A percentile compares a stretch with the other conserved stretches of the same genome.
phyloP scores from a whole-genome alignment of 2,797 vertebrate species.

The Lepilemur septentrionalis region DNA sequence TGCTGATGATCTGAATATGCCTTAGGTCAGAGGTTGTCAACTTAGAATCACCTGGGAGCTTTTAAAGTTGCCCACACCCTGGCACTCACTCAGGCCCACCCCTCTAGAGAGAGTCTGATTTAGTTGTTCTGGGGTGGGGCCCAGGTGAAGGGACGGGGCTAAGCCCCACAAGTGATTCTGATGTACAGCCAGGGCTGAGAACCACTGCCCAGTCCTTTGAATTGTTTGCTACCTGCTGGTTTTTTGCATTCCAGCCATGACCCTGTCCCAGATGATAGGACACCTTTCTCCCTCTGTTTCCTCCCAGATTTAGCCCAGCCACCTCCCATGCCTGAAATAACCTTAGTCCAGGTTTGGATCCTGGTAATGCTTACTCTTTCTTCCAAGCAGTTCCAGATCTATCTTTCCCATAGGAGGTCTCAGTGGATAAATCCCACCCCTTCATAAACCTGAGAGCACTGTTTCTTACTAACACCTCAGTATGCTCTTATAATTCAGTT shows the following conservation, averaged over 20 bases:
- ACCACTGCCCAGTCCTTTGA: background rate
- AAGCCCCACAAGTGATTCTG: background rate
- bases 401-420: background rate
- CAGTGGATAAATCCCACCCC: background rate
- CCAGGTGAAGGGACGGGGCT: background rate
- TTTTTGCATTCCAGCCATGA: background rate
- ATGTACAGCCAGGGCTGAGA: background rate
- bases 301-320: background rate
- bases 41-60: background rate
- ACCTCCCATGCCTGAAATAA: background rate
- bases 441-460: background rate
- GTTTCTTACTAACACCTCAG: background rate
- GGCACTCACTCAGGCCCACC: background rate
- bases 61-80: background rate
- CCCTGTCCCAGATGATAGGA: background rate
- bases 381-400: background rate
- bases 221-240: background rate
- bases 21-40: background rate
- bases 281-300: background rate
- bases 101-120: background rate
- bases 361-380: background rate
- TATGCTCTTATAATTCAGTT: background rate
- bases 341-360: background rate
- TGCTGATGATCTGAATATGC: background rate
- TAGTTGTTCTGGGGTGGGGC: background rate